Percentiles rank a stretch among this genome's conserved stretches.
Conservation (phyloP, 2,888 invertebrate genomes). For the Sussaba pulchella region DNA sequence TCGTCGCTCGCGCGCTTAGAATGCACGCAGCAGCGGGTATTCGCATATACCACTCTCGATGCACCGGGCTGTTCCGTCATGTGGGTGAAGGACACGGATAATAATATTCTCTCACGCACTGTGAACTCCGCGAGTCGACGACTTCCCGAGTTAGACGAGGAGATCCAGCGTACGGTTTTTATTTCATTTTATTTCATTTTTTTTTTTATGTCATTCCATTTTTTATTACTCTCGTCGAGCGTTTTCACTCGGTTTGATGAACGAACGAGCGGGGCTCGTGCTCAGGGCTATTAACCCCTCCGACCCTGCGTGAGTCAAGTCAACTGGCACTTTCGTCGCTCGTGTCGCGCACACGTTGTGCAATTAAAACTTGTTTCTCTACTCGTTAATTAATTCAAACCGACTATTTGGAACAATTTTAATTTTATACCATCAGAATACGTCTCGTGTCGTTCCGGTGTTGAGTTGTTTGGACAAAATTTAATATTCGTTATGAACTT, state of each 20-base stretch:
- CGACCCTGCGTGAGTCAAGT: constrained; percentile 43
- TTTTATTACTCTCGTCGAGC: neutral
- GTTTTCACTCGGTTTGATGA: constrained; percentile 44
- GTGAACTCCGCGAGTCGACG: constrained; percentile 28
- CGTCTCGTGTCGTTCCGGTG: no score
- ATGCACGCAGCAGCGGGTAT: neutral
- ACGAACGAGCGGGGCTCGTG: constrained; percentile 27
- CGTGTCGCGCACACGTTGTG: neutral
- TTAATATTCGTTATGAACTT: no score
- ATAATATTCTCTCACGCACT: constrained; percentile 32
- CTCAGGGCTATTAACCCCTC: constrained; percentile 43
- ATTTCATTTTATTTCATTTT: constrained; percentile 3
- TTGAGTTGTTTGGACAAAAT: no score
- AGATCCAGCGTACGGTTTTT: neutral
- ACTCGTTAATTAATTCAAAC: constrained; percentile 5
- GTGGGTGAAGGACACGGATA: constrained; percentile 51
- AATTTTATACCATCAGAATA: neutral
- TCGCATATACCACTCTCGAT: constrained; percentile 12
- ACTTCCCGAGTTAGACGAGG: constrained; percentile 41
- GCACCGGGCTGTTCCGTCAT: constrained; percentile 34
- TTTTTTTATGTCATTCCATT: neutral
- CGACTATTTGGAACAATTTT: neutral
- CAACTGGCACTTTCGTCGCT: constrained; percentile 37
- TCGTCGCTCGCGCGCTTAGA: neutral
- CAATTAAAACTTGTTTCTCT: neutral